Conservation (phyloP, 2,888 invertebrate species). For the Agrochola litura region DNA sequence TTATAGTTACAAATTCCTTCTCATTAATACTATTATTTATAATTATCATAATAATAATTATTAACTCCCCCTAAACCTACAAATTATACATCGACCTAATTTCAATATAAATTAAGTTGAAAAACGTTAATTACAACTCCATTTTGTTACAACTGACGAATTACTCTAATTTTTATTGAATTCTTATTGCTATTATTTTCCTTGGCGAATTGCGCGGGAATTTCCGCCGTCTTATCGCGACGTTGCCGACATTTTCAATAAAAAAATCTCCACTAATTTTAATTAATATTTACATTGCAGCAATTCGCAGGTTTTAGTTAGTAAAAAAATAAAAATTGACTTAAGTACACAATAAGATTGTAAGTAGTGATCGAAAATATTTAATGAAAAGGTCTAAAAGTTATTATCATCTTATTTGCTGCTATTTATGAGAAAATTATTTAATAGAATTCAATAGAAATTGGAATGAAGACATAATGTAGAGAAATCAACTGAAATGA, state of each 20-base stretch:
- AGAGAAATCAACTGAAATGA: background rate
- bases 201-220: slow-evolving; percentile 52
- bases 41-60: slow-evolving; percentile 80
- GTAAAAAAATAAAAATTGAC: slow-evolving; percentile 48
- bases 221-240: slow-evolving; percentile 69
- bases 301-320: slow-evolving; percentile 47
- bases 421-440: background rate
- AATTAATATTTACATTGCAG: slow-evolving; percentile 74
- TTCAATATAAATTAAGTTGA: slow-evolving; percentile 84
- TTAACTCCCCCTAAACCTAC: slow-evolving; percentile 85
- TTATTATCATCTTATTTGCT: slow-evolving; percentile 1
- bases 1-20: slow-evolving; percentile 90
- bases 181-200: slow-evolving; percentile 84
- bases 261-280: slow-evolving; percentile 61
- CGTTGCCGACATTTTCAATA: slow-evolving; percentile 69
- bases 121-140: slow-evolving; percentile 82
- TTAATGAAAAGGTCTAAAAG: background rate
- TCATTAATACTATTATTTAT: slow-evolving; percentile 85
- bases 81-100: slow-evolving; percentile 86
- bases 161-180: slow-evolving; percentile 72
- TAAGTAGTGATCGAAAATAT: slow-evolving; percentile 28
- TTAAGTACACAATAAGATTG: slow-evolving; percentile 60
- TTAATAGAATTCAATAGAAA: background rate
- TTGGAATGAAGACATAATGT: background rate
- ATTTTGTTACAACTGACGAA: slow-evolving; percentile 74